Conservation (phyloP, 2,888 invertebrate genomes). For the Agriopis marginaria region DNA sequence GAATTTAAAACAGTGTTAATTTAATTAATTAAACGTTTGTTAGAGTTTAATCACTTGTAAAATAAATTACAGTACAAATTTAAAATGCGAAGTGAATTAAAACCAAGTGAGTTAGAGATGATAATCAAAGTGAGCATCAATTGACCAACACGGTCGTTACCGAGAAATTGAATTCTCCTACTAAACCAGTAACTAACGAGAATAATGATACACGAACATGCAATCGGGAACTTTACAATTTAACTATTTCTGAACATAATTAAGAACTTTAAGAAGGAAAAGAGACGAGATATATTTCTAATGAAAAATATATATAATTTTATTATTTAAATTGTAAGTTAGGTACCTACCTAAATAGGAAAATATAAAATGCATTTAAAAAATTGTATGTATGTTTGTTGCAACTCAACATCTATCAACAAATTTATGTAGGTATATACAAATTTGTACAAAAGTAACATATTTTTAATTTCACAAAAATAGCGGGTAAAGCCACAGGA, state of each 20-base stretch:
- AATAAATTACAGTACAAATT: too few relatives aligned
- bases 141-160: slow-evolving; percentile 36
- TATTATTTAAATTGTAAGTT: neutral
- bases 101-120: slow-evolving; percentile 17
- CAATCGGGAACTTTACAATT: slow-evolving; percentile 52
- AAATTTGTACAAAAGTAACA: neutral
- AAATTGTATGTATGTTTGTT: neutral
- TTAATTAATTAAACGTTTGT: too few relatives aligned
- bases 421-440: neutral
- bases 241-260: slow-evolving; percentile 12
- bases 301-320: neutral
- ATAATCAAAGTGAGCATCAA: slow-evolving; percentile 34
- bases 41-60: too few relatives aligned
- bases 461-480: neutral
- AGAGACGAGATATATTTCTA: neutral
- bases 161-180: slow-evolving; percentile 69
- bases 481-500: neutral
- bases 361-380: neutral
- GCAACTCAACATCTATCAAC: neutral
- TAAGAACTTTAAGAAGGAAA: slow-evolving; percentile 18
- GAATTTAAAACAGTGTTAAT: too few relatives aligned
- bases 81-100: neutral
- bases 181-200: slow-evolving; percentile 64
- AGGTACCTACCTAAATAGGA: neutral
- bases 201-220: slow-evolving; percentile 70